Evolutionary conservation across 1,140 invertebrate species (phyloP), one percentile per base, ranked within the genome.

Genomic region (Thalassaphorura encarpata): DNA sequence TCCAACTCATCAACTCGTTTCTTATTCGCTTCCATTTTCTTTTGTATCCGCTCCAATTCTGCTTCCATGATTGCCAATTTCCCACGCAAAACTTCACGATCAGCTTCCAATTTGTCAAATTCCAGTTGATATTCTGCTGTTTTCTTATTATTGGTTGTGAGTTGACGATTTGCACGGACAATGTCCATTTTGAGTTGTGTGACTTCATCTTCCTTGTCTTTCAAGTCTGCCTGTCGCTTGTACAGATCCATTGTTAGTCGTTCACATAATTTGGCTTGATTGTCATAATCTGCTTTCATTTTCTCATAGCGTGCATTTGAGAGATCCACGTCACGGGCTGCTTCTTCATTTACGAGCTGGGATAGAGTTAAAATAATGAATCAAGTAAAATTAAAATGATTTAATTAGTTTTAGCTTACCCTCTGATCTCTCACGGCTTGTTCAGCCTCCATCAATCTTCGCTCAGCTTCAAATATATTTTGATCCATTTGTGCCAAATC

Each of bases 1-100:
- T 58, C 60, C 33, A 62, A 43, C 15, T 58, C 50, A 6, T 62
- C 60, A 3, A 62, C 60, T 48, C 40, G 28, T 28, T 29, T 50
- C 23, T 33, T 43, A 52, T 58, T 58, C 24, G 48, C 53, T 26
- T 54, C 56, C 28, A 62, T 29, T 33, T 52, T 51, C 46, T 36
- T 36, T 27, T 58, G 52, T 18, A 56, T 48, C 2, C 19, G 16
- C 27, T 62, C 60, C 15, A 62, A 31, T 2, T 62, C 56, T 45
- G 55, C 55, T 26, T 62, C 60, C 26, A 62, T 40, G 2, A 46
- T n/a, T 6, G 33, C 11, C 18, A 62, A 42, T 31, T 58, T 58
- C 2, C 15, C 16, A 27, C 41, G 54, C 15, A 62, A 33, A 29
- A 4, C 31, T 48, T 62, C 60, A 2, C 46, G 33, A 4, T 56